phyloP scores from a whole-genome alignment of 2,113 vertebrate genomes.

The Zapus hudsonius region DNA sequence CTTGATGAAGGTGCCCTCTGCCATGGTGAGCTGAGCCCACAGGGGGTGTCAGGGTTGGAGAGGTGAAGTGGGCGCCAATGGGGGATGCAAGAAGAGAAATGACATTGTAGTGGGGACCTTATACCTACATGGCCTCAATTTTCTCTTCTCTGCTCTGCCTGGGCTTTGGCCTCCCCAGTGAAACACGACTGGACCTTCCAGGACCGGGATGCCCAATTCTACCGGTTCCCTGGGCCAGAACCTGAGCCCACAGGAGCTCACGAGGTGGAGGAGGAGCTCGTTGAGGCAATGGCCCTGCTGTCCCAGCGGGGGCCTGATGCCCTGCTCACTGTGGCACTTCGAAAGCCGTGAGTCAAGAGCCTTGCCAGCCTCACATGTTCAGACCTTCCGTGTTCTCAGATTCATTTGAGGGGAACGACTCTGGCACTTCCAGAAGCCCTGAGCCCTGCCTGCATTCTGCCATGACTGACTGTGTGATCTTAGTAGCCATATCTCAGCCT shows the following conservation, averaged over 20 bases:
- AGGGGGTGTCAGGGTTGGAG: background rate
- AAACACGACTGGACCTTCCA: conserved; percentile 95
- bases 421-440: background rate
- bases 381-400: fast-evolving
- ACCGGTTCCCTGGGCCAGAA: conserved; percentile 91
- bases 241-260: conserved; percentile 70
- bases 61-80: background rate
- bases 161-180: conserved; percentile 83
- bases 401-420: background rate
- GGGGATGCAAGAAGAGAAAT: background rate
- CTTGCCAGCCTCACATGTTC: background rate
- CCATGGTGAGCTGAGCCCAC: conserved; percentile 87
- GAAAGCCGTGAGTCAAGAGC: conserved; percentile 90
- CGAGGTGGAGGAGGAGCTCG: conserved; percentile 93
- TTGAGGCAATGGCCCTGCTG: conserved; percentile 90
- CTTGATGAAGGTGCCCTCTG: conserved; percentile 93
- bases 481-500: background rate
- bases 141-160: background rate
- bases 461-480: background rate
- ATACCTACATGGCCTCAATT: background rate
- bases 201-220: conserved; percentile 95
- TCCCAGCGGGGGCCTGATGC: conserved; percentile 94
- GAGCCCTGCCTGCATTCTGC: background rate
- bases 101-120: background rate
- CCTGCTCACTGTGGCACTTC: conserved; percentile 94